A percentile compares a stretch with the other conserved stretches of the same genome.
Evolutionary conservation across 2,888 invertebrate genomes (phyloP).

Genomic region (Harpalus rufipes): DNA sequence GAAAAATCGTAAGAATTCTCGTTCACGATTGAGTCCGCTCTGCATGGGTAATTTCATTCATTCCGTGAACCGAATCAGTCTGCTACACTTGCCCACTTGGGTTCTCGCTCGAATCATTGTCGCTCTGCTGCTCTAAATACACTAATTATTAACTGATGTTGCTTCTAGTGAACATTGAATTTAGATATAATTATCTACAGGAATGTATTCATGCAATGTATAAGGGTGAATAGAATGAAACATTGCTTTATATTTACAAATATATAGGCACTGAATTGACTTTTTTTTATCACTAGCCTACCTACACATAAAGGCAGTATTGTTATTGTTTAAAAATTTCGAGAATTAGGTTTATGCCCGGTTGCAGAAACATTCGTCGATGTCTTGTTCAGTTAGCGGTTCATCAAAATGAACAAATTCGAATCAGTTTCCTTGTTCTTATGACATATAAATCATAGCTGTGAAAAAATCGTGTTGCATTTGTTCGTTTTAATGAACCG

Average conservation of each 20-base stretch:
- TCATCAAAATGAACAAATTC: too few species aligned
- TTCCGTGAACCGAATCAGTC: constrained; percentile 45
- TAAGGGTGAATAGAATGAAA: neutral
- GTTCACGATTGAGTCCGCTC: constrained; percentile 38
- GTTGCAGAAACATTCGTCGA: too few species aligned
- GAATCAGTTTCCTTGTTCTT: too few species aligned
- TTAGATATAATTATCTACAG: neutral
- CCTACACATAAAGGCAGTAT: too few species aligned
- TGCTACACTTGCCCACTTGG: constrained; percentile 9
- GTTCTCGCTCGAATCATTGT: constrained; percentile 9
- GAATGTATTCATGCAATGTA: neutral
- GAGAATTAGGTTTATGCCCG: too few species aligned
- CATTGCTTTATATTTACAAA: neutral
- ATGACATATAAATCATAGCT: too few species aligned
- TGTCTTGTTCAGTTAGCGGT: too few species aligned
- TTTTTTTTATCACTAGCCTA: neutral
- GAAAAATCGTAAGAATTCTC: constrained; percentile 65
- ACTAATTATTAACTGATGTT: constrained; percentile 3
- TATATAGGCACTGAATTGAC: neutral
- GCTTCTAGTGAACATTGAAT: neutral
- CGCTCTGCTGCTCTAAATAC: neutral
- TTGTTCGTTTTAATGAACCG: too few species aligned
- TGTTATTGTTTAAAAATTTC: too few species aligned
- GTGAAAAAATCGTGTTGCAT: too few species aligned
- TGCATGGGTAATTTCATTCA: constrained; percentile 63